A percentile compares a stretch with the other conserved stretches of the same genome.
These are phyloP conservation scores for Trididemnum clinides DNA, from an alignment of 23 tunicate species.

Conservation along the genomic window DNA sequence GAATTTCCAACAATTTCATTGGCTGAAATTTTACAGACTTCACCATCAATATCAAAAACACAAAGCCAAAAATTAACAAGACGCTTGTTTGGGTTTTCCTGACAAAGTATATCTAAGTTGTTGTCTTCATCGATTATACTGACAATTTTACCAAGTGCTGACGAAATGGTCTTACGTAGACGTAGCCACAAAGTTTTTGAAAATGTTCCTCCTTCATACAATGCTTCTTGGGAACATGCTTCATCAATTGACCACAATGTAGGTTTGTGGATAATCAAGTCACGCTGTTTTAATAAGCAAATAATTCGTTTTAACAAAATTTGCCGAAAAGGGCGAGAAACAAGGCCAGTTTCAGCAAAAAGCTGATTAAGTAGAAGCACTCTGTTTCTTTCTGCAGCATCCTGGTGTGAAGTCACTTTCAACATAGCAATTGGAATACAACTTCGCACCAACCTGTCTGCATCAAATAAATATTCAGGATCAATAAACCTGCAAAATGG, in stretches of 20 bases:
- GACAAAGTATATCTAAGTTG: slow-evolving; percentile 49
- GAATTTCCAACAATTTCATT: neutral
- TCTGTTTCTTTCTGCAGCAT: neutral
- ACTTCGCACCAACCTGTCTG: neutral
- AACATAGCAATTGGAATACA: slow-evolving; percentile 43
- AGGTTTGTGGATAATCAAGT: neutral
- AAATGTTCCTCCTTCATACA: slow-evolving; percentile 74
- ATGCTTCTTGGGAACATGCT: slow-evolving; percentile 40
- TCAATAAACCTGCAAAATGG: neutral
- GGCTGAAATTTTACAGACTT: neutral
- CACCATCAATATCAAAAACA: neutral
- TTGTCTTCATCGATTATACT: slow-evolving; percentile 55
- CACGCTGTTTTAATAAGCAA: neutral
- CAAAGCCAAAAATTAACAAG: neutral
- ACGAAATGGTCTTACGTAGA: neutral
- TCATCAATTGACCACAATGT: slow-evolving; percentile 26
- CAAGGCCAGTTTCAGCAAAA: neutral
- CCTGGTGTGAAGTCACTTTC: slow-evolving; percentile 7
- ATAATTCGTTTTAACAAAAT: slow-evolving; percentile 21
- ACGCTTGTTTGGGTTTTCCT: neutral
- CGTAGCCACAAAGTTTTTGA: slow-evolving; percentile 64
- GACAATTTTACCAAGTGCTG: slow-evolving; percentile 41
- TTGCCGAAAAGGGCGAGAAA: neutral
- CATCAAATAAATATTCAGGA: slow-evolving; percentile 23
- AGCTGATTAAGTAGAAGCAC: neutral